A percentile compares a stretch with the other conserved stretches of the same genome.
These are phyloP conservation scores for Stigmatopora nigra DNA, from an alignment of 2,113 vertebrate genomes.

Conservation along the genomic window DNA sequence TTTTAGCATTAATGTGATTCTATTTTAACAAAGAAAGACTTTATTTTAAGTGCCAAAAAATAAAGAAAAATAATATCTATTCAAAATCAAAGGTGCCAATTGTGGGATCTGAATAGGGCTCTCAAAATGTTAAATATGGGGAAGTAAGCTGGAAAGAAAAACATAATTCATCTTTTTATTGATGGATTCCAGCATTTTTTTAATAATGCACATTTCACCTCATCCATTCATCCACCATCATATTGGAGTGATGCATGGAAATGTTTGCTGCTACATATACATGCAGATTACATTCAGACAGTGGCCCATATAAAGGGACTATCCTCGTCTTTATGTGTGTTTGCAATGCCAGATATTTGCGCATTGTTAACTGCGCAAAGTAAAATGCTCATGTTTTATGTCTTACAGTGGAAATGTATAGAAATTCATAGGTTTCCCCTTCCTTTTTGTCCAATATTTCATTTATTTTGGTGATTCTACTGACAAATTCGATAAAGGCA, in stretches of 20 bases:
- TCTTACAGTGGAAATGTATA: conserved; percentile 29
- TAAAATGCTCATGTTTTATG: conserved; percentile 46
- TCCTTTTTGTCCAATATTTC: conserved; percentile 15
- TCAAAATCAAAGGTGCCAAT: conserved; percentile 56
- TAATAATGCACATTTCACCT: conserved; percentile 56
- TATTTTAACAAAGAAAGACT: conserved; percentile 45
- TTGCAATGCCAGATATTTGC: conserved; percentile 52
- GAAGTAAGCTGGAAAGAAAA: conserved; percentile 1
- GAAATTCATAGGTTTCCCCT: conserved; percentile 21
- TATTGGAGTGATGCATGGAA: conserved; percentile 36
- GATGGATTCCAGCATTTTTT: conserved; percentile 21
- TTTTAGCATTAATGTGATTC: conserved; percentile 57
- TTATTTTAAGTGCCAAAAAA: conserved; percentile 67
- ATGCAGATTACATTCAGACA: conserved; percentile 34
- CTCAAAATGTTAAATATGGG: neutral
- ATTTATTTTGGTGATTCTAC: conserved; percentile 16
- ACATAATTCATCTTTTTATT: conserved; percentile 27
- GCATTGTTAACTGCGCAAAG: conserved; percentile 38
- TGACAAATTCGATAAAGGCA: conserved; percentile 18
- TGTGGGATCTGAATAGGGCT: conserved; percentile 16
- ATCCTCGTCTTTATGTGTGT: conserved; percentile 38
- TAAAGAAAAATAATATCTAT: conserved; percentile 28
- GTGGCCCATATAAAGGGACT: conserved; percentile 43
- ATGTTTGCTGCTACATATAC: conserved; percentile 61
- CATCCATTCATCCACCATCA: conserved; percentile 45